These are phyloP conservation scores for Macrophya alboannulata DNA, from an alignment of 2,888 invertebrate genomes.

Conservation along the genomic window DNA sequence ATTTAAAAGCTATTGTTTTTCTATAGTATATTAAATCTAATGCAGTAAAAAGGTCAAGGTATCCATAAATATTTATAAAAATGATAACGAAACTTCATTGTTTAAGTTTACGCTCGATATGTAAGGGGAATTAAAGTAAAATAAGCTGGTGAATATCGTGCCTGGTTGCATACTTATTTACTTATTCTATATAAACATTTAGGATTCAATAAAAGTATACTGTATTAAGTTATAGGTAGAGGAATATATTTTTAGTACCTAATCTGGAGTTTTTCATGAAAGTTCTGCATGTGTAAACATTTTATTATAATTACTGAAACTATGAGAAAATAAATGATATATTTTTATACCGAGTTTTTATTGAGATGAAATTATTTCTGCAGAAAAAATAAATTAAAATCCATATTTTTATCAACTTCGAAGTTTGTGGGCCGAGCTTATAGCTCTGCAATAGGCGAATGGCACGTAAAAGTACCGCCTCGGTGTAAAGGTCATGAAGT, in stretches of 20 bases:
- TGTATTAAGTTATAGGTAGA: neutral
- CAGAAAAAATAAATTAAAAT: neutral
- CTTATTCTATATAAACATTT: neutral
- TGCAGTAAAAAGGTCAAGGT: neutral
- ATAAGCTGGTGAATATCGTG: neutral
- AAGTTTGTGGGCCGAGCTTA: neutral
- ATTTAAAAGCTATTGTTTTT: neutral
- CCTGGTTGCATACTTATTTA: constrained; percentile 5
- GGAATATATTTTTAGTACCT: neutral
- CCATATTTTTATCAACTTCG: neutral
- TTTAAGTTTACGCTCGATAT: neutral
- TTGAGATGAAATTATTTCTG: neutral
- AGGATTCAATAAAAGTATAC: neutral
- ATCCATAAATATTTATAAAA: neutral
- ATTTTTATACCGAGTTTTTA: neutral
- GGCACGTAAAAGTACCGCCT: no score
- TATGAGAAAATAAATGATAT: neutral
- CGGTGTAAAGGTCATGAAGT: neutral
- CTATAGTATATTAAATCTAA: neutral
- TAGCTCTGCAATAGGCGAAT: no score
- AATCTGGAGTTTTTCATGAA: neutral
- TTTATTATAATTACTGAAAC: neutral
- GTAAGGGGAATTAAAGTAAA: neutral
- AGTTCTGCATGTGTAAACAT: neutral
- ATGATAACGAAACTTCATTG: neutral